Conservation (phyloP, 2,113 vertebrate genomes). For the Sphyrna mokarran region DNA sequence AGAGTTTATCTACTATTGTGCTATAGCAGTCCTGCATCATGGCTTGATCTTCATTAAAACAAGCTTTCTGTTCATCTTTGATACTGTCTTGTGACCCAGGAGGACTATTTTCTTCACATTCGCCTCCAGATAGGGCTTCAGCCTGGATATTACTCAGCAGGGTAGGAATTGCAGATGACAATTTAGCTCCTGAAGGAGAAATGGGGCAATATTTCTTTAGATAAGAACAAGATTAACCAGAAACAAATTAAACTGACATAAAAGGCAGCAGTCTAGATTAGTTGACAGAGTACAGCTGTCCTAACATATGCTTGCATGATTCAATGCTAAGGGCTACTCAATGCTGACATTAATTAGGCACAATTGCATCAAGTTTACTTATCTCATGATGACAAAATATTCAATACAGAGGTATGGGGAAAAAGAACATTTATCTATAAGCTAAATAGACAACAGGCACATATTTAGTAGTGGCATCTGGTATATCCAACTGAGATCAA, state of each 20-base stretch:
- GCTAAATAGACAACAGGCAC: background rate
- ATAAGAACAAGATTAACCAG: background rate
- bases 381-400: background rate
- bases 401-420: background rate
- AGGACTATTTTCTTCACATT: conserved; percentile 69
- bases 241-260: background rate
- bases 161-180: conserved; percentile 84
- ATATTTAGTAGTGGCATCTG: background rate
- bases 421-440: background rate
- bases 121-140: conserved; percentile 69
- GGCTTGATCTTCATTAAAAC: conserved; percentile 88
- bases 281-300: background rate
- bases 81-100: conserved; percentile 71
- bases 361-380: background rate
- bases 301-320: background rate
- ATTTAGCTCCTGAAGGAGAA: conserved; percentile 67
- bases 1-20: conserved; percentile 96
- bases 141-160: conserved; percentile 86
- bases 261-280: background rate
- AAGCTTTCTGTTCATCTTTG: conserved; percentile 72
- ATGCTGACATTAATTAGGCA: background rate
- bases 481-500: background rate
- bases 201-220: background rate
- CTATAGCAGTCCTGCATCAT: conserved; percentile 99
- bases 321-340: background rate